Base-by-base conservation (phyloP, 2,888 invertebrate genomes). In the Thera obeliscata region DNA sequence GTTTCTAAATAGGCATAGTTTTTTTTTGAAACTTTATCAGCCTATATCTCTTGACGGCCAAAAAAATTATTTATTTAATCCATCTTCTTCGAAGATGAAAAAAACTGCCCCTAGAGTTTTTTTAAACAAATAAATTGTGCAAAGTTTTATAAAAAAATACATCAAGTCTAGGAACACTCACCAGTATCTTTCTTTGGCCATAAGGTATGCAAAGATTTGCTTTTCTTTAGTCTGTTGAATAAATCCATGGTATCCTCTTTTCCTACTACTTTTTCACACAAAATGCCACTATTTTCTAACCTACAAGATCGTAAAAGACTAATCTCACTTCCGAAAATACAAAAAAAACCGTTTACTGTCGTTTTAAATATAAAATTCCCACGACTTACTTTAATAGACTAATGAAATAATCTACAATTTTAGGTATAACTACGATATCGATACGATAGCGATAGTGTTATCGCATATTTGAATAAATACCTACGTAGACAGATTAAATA, bases 141-240 rank as follows among this genome's bases (percentile, higher is more conserved):
- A 1, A 22, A 22, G 22, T 1, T 22, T 22, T 22, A 1, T 22
- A 22, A 22, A 22, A 22, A 38, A 6, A 38, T 38, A 5, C 6
- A 5, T 9, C 33, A 46, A 35, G 9, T 35, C 35, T n/a, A 11
- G 6, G 2, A 33, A n/a, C 56, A 64, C 68, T 69, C 36, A 69
- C 69, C 69, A 48, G 43, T 55, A 35, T 69, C 68, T 61, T 60
- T 66, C 48, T 63, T 69, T 4, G 56, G 55, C 66, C 65, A 66
- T 41, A 69, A 56, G 36, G 60, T 69, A n/a, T 69, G 69, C 36
- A 69, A 63, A 12, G 69, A 69, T 11, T 66, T 69, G 63, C 69
- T 69, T 56, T 69, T 69, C 56, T 66, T 69, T 5, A 69, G 2
- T 41, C 50, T 69, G 7, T 12, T 56, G 54, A 63, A 69, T 5